These are phyloP conservation scores for Nipponia nippon DNA, from an alignment of 2,113 vertebrate genomes.

Conservation along the genomic window DNA sequence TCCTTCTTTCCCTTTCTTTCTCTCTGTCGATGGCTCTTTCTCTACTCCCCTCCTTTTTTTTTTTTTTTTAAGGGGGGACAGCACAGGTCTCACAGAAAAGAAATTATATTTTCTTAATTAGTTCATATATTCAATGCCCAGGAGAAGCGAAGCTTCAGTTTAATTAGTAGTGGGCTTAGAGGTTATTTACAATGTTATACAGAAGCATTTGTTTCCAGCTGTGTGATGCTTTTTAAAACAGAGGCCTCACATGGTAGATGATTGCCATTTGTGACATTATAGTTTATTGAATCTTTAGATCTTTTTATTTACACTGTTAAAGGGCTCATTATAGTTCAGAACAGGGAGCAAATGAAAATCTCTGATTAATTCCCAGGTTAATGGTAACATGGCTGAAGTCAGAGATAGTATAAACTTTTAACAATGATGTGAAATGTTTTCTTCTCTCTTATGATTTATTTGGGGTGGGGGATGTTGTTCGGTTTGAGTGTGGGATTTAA, in stretches of 20 bases:
- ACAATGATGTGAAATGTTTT: slow-evolving; percentile 35
- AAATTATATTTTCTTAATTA: slow-evolving; percentile 77
- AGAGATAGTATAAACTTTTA: slow-evolving; percentile 59
- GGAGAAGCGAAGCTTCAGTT: slow-evolving; percentile 66
- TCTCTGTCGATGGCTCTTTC: not conserved
- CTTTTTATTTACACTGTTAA: slow-evolving; percentile 77
- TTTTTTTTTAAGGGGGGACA: not conserved
- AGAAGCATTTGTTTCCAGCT: slow-evolving; percentile 77
- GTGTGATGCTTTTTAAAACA: slow-evolving; percentile 56
- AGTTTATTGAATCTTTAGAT: slow-evolving; percentile 75
- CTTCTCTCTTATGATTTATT: slow-evolving; percentile 51
- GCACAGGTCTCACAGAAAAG: slow-evolving; percentile 43
- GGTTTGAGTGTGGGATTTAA: slow-evolving; percentile 25
- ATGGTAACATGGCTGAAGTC: slow-evolving; percentile 57
- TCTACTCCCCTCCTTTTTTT: accelerated
- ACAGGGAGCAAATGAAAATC: slow-evolving; percentile 66
- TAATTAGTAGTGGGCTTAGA: slow-evolving; percentile 78
- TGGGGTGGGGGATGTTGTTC: not conserved
- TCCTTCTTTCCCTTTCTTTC: not conserved
- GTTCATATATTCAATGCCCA: slow-evolving; percentile 74
- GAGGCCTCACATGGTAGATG: slow-evolving; percentile 55
- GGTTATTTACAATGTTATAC: slow-evolving; percentile 76
- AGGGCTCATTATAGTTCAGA: slow-evolving; percentile 69
- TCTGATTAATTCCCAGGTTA: slow-evolving; percentile 71
- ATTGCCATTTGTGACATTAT: slow-evolving; percentile 71